Conservation (phyloP, 1,140 invertebrate genomes). For the Cydia fagiglandana region DNA sequence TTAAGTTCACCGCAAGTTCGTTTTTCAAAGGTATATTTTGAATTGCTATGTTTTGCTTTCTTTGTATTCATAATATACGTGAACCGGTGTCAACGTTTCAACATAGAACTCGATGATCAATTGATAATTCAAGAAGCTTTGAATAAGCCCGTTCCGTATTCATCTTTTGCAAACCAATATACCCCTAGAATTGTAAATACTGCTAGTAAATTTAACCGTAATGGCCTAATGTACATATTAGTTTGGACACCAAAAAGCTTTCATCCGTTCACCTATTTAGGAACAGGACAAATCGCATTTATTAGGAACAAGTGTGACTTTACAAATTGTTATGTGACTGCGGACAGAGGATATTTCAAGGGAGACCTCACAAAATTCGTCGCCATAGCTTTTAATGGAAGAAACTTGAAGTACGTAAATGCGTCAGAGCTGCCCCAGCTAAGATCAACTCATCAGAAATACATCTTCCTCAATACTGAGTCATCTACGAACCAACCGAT, state of each 20-base stretch:
- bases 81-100: too few relatives aligned
- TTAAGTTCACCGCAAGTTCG: too few relatives aligned
- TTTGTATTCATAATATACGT: slow-evolving; percentile 5
- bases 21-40: not conserved
- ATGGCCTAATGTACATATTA: slow-evolving; percentile 10
- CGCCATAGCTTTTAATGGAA: not conserved
- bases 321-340: slow-evolving; percentile 11
- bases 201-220: not conserved
- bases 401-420: not conserved
- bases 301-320: slow-evolving; percentile 10
- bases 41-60: not conserved
- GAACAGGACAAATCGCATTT: not conserved
- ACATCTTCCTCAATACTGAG: slow-evolving; percentile 32
- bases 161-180: too few relatives aligned
- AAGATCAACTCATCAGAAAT: slow-evolving; percentile 1
- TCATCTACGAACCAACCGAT: slow-evolving; percentile 39
- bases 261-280: not conserved
- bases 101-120: too few relatives aligned
- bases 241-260: not conserved
- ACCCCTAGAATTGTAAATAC: too few relatives aligned
- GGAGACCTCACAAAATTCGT: slow-evolving; percentile 4
- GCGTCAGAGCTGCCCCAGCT: not conserved
- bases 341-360: not conserved
- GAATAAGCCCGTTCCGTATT: too few relatives aligned
- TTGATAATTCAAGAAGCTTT: too few relatives aligned